Percentiles rank a stretch among this genome's conserved stretches.
Conservation (phyloP, 2,797 vertebrate genomes). For the Champsocephalus gunnari region DNA sequence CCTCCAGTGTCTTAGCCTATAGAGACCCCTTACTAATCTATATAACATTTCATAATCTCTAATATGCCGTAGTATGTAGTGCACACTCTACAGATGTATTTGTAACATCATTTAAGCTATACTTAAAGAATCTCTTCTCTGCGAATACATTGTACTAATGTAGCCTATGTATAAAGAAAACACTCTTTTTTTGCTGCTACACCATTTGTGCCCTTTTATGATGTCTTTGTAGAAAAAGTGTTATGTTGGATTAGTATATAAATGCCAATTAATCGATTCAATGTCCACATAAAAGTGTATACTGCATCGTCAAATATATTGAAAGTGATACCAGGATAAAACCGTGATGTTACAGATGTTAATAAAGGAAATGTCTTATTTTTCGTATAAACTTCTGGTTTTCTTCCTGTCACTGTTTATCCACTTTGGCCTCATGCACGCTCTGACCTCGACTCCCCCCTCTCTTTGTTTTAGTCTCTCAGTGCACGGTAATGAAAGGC, state of each 20-base stretch:
- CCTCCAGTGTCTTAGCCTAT: slow-evolving; percentile 69
- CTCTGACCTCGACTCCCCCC: slow-evolving; percentile 45
- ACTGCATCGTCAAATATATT: slow-evolving; percentile 71
- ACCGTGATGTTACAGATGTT: slow-evolving; percentile 83
- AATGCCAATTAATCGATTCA: slow-evolving; percentile 72
- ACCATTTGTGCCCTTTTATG: slow-evolving; percentile 87
- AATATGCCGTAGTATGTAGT: slow-evolving; percentile 71
- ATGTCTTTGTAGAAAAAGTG: slow-evolving; percentile 79
- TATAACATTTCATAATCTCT: slow-evolving; percentile 72
- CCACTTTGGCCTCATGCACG: slow-evolving; percentile 18
- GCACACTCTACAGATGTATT: slow-evolving; percentile 71
- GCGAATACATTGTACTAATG: slow-evolving; percentile 73
- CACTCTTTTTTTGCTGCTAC: slow-evolving; percentile 86
- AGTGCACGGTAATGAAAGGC: slow-evolving; percentile 84
- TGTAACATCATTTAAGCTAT: slow-evolving; percentile 69
- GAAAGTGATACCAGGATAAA: slow-evolving; percentile 77
- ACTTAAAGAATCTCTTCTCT: slow-evolving; percentile 70
- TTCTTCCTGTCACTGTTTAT: slow-evolving; percentile 52
- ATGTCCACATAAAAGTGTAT: slow-evolving; percentile 77
- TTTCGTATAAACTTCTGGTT: slow-evolving; percentile 79
- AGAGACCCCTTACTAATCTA: slow-evolving; percentile 67
- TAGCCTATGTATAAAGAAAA: slow-evolving; percentile 77
- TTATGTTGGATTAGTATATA: slow-evolving; percentile 76
- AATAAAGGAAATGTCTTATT: slow-evolving; percentile 89
- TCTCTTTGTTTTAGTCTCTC: slow-evolving; percentile 67